Evolutionary conservation across 2,888 invertebrate genomes (phyloP), one percentile per base, ranked within the genome.

Genomic region (Eilema caniola): DNA sequence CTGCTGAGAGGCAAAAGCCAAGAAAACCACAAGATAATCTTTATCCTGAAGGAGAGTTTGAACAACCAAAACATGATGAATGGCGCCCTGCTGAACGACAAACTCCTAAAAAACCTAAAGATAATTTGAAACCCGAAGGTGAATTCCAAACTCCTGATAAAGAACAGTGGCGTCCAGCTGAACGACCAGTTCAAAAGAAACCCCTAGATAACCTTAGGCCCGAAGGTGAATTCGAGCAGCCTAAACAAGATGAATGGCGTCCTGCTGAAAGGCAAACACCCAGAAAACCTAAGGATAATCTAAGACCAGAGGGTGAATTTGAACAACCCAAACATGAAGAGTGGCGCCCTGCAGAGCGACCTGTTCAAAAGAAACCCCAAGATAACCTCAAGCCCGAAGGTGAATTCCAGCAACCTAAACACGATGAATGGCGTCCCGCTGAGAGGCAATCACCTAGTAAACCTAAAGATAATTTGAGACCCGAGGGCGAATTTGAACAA

Each of bases 231-330:
- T 90, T 95, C 28, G 93, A 94, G 24, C 84, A 87, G 14, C 94
- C 92, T 0, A 92, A 90, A 61, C 88, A 85, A 24, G 89, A 91
- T 14, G 86, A 90, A 77, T 93, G 94, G 88, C 86, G 89, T 62
- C 94, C 94, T n/a, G 94, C 92, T 1, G 96, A 95, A 73, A 87
- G 96, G 80, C 92, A 66, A 2, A 81, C 81, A n/a, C 89, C 84
- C 20, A 89, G 83, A 8, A 59, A 93, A 87, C 96, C 93, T 0
- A 87, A 92, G 23, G 97, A 97, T 76, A 97, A 97, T 82, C 81
- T 96, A 0, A 87, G 87, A 60, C 95, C 95, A 0, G 96, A 96
- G 82, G 96, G 96, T 0, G 95, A 96, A 0, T 96, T 96, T 77
- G 92, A 95, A 63, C 80, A 88, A 61, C 95, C 92, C 0, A 85